These are phyloP conservation scores for Neoarius graeffei DNA, from an alignment of 2,113 vertebrate species.

Conservation along the genomic window DNA sequence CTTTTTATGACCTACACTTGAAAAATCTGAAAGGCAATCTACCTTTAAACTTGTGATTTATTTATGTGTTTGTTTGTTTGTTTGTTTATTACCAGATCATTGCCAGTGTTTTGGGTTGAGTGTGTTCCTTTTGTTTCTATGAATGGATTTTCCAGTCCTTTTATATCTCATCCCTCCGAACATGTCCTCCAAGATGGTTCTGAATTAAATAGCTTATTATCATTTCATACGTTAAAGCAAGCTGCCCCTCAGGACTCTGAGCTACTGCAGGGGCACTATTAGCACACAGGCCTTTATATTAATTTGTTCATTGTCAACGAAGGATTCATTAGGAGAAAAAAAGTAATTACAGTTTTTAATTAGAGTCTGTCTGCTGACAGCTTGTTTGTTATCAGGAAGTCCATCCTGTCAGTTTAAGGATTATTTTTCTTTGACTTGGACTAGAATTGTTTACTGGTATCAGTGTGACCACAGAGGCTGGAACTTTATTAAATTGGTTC, in stretches of 20 bases:
- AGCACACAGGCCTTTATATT: constrained; percentile 59
- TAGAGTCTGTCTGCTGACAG: constrained; percentile 67
- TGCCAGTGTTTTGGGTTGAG: constrained; percentile 9
- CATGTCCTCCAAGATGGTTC: constrained; percentile 48
- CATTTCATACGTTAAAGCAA: constrained; percentile 61
- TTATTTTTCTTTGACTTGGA: constrained; percentile 27
- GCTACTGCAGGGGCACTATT: constrained; percentile 58
- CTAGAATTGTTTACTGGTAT: constrained; percentile 30
- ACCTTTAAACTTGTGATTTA: too few species aligned
- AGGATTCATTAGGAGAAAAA: constrained; percentile 64
- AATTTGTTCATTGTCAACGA: constrained; percentile 68
- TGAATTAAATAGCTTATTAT: constrained; percentile 65
- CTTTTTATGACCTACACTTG: too few species aligned
- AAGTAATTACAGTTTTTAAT: constrained; percentile 76
- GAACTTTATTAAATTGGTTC: constrained; percentile 4
- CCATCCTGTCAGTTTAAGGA: constrained; percentile 53
- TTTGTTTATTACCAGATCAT: too few species aligned
- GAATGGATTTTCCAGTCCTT: constrained; percentile 25
- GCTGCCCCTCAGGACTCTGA: constrained; percentile 60
- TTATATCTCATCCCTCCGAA: constrained; percentile 38
- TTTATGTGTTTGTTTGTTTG: too few species aligned
- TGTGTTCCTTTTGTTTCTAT: constrained; percentile 37
- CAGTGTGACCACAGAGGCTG: constrained; percentile 38
- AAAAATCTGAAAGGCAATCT: too few species aligned
- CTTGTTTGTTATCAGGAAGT: constrained; percentile 63